These are phyloP conservation scores for Oncopodura yosiiana DNA, from an alignment of 1,140 invertebrate genomes.

Conservation along the genomic window DNA sequence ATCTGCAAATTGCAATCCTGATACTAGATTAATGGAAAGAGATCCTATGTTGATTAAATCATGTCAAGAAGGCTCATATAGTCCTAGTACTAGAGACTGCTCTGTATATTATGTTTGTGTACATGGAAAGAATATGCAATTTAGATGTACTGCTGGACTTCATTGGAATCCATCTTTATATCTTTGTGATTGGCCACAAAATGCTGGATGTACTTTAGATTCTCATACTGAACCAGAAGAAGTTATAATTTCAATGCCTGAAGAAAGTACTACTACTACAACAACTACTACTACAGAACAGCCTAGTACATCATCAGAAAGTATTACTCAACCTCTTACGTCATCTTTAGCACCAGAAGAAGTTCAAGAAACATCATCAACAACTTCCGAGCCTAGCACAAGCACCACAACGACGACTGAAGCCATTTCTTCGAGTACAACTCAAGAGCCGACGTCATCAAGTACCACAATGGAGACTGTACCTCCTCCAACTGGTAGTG, in stretches of 20 bases:
- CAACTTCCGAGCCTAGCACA: neutral
- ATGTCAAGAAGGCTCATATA: slow-evolving; percentile 56
- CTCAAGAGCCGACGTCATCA: neutral
- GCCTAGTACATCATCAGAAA: slow-evolving; percentile 36
- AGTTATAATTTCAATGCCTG: neutral
- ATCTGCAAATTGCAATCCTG: slow-evolving; percentile 26
- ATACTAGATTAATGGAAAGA: slow-evolving; percentile 5
- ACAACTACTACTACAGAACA: slow-evolving; percentile 28
- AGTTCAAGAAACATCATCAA: neutral
- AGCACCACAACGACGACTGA: neutral
- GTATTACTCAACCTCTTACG: slow-evolving; percentile 38
- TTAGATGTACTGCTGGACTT: slow-evolving; percentile 60
- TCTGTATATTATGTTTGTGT: slow-evolving; percentile 63
- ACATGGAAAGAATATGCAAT: slow-evolving; percentile 61
- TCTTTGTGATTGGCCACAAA: slow-evolving; percentile 28
- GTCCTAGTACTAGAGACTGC: slow-evolving; percentile 56
- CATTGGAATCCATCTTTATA: slow-evolving; percentile 55
- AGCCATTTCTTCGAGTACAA: neutral
- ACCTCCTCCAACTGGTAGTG: neutral
- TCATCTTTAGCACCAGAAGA: neutral
- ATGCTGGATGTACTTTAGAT: slow-evolving; percentile 20
- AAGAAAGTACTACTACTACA: slow-evolving; percentile 9
- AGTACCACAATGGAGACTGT: neutral
- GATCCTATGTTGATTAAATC: too few species aligned
- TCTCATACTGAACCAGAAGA: neutral